Conservation (phyloP, 2,888 invertebrate species). For the Lasioglossum leucozonium region DNA sequence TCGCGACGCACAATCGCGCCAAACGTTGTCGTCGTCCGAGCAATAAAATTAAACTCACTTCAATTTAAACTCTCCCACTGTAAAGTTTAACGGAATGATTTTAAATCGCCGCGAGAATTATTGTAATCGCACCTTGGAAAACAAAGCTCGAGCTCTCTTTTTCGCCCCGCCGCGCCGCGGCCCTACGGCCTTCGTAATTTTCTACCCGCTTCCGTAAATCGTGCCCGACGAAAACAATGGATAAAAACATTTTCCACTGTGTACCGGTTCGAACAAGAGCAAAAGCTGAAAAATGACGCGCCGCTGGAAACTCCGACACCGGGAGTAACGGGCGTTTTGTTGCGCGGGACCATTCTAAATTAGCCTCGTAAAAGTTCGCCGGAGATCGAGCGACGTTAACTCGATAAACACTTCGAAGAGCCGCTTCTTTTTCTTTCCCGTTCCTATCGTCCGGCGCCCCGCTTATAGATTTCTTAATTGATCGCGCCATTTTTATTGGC, state of each 20-base stretch:
- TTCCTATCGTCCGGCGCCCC: not conserved
- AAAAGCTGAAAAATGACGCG: not conserved
- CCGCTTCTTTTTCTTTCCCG: not conserved
- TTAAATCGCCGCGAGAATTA: constrained; percentile 53
- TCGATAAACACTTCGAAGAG: not conserved
- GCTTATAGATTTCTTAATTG: not conserved
- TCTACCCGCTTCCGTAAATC: constrained; percentile 5
- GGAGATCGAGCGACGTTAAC: not conserved
- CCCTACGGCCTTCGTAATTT: not conserved
- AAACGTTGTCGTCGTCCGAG: constrained; percentile 16
- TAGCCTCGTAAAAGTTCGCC: not conserved
- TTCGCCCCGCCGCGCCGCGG: not conserved
- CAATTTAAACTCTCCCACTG: constrained; percentile 37
- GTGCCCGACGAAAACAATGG: constrained; percentile 22
- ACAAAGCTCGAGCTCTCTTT: not conserved
- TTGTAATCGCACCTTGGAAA: constrained; percentile 37
- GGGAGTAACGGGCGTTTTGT: not conserved
- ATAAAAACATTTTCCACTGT: constrained; percentile 3
- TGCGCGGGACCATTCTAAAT: not conserved
- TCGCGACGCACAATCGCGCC: constrained; percentile 36
- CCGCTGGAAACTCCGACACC: not conserved
- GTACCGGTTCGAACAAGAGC: not conserved
- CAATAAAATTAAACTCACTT: constrained; percentile 55
- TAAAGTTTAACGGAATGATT: constrained; percentile 45
- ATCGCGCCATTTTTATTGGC: not conserved